Conservation (phyloP, 1,140 invertebrate species). For the Acarapis woodi region DNA sequence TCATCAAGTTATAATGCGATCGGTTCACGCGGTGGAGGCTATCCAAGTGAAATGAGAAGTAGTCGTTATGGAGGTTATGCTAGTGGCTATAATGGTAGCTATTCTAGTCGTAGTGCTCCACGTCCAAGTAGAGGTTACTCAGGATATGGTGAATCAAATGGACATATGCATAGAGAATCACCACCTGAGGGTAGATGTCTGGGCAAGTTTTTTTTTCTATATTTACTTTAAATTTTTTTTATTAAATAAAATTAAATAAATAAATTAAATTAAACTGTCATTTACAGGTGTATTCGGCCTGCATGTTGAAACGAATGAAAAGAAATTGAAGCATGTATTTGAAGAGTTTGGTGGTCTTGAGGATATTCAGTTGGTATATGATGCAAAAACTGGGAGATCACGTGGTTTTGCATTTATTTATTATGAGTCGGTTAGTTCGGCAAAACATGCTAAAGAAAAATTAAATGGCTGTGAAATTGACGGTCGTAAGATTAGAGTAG, state of each 20-base stretch:
- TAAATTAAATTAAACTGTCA: too few relatives aligned
- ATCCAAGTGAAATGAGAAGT: too few relatives aligned
- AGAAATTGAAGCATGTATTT: conserved; percentile 74
- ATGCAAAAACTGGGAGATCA: conserved; percentile 67
- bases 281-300: conserved; percentile 87
- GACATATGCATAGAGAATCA: conserved; percentile 36
- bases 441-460: conserved; percentile 64
- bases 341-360: conserved; percentile 68
- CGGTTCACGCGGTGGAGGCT: too few relatives aligned
- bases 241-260: too few relatives aligned
- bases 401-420: conserved; percentile 93
- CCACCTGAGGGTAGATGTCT: conserved; percentile 61
- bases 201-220: too few relatives aligned
- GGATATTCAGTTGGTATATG: conserved; percentile 77
- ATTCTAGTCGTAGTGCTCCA: too few relatives aligned
- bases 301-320: conserved; percentile 65
- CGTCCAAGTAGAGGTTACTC: too few relatives aligned
- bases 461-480: conserved; percentile 77
- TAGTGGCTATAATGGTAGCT: too few relatives aligned
- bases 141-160: conserved; percentile 2
- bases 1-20: too few relatives aligned
- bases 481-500: conserved; percentile 66
- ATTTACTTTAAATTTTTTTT: too few relatives aligned
- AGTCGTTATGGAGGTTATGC: too few relatives aligned
- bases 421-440: conserved; percentile 59